A percentile compares a stretch with the other conserved stretches of the same genome.
phyloP scores from a whole-genome alignment of 2,797 vertebrate species.

The Pristis pectinata region DNA sequence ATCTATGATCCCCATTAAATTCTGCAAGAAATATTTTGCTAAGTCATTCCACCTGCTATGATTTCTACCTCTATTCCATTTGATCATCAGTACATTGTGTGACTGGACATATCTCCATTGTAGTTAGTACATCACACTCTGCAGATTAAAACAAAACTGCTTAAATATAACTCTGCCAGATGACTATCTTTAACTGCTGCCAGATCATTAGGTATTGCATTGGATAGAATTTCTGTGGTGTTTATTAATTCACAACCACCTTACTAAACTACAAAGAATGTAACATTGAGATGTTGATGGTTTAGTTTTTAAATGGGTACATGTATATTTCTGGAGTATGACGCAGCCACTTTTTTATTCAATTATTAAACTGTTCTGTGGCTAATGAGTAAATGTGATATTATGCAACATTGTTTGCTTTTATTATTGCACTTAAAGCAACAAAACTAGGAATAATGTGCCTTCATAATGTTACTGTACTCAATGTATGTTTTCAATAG shows the following conservation, averaged over 20 bases:
- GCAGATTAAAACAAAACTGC: not conserved
- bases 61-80: not conserved
- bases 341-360: not conserved
- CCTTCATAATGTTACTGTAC: slow-evolving; percentile 3
- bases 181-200: not conserved
- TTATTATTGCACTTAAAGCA: slow-evolving; percentile 8
- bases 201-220: not conserved
- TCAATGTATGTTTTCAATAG: slow-evolving; percentile 1
- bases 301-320: not conserved
- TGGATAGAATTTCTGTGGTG: not conserved
- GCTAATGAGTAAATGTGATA: slow-evolving; percentile 26
- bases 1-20: not conserved
- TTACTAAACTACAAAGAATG: not conserved
- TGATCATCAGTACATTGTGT: not conserved
- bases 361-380: not conserved
- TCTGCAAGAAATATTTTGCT: not conserved
- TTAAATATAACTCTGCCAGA: not conserved
- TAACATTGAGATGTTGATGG: not conserved
- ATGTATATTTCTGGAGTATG: not conserved
- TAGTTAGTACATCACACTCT: not conserved
- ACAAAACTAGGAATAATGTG: slow-evolving; percentile 6
- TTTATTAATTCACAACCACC: not conserved
- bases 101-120: not conserved
- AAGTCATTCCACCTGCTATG: not conserved
- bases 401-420: not conserved